phyloP scores from a whole-genome alignment of 2,113 vertebrate species.

The Saguinus imperator region DNA sequence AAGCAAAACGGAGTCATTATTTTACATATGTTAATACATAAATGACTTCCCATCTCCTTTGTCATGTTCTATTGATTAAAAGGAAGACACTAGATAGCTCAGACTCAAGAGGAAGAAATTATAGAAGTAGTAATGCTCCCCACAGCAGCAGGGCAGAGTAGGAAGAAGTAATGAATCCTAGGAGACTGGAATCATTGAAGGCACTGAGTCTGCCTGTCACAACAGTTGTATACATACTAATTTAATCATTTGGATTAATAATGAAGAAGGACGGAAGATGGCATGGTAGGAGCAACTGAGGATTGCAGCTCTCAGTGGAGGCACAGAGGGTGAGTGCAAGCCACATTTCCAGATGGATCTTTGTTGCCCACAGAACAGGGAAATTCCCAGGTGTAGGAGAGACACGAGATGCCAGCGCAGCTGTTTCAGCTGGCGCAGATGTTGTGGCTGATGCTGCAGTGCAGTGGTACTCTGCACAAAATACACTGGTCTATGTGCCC shows the following conservation, averaged over 20 bases:
- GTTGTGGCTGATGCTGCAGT: too few species aligned
- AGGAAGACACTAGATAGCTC: neutral
- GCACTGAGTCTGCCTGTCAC: neutral
- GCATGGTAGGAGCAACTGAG: too few species aligned
- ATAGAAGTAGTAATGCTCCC: neutral
- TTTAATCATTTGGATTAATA: neutral
- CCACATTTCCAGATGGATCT: too few species aligned
- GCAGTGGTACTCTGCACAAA: too few species aligned
- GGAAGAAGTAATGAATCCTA: neutral
- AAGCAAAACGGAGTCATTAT: neutral
- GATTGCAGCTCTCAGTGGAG: too few species aligned
- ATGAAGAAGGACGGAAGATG: neutral
- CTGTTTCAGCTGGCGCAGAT: too few species aligned
- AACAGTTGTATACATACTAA: neutral
- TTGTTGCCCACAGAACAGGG: too few species aligned
- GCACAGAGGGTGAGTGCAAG: too few species aligned
- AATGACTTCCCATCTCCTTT: neutral
- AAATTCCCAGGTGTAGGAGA: too few species aligned
- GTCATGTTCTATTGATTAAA: neutral
- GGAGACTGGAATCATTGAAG: neutral
- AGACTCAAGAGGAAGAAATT: neutral
- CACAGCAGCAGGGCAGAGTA: too few species aligned
- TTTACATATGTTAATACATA: neutral
- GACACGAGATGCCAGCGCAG: too few species aligned
- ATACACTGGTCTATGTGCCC: too few species aligned